phyloP scores from a whole-genome alignment of 2,888 invertebrate species.

The Tipula helvola region DNA sequence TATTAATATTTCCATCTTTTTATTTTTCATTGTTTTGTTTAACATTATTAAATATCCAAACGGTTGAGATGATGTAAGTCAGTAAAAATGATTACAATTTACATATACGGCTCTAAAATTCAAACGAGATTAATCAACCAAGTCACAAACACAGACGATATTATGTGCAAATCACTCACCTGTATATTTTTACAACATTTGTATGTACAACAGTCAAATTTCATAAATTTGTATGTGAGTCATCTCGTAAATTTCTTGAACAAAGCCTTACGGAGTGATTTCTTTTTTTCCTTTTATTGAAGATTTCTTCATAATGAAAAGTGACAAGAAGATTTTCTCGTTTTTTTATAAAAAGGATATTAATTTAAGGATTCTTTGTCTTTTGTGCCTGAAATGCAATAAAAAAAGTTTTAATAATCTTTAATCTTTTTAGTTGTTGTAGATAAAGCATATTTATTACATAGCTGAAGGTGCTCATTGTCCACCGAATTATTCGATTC shows the following conservation, averaged over 20 bases:
- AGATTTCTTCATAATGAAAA: background rate
- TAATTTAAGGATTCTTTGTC: background rate
- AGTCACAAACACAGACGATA: background rate
- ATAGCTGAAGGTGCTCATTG: background rate
- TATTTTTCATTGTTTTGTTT: background rate
- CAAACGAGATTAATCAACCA: background rate
- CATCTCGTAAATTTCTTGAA: background rate
- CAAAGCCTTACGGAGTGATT: background rate
- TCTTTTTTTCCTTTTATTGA: background rate
- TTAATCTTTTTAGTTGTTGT: background rate
- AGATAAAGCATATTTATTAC: background rate
- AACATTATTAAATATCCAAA: background rate
- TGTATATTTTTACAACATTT: background rate
- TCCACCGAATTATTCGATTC: too few relatives aligned
- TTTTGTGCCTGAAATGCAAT: background rate
- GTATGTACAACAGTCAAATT: background rate
- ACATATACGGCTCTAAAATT: background rate
- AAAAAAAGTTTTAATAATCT: background rate
- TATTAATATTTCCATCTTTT: background rate
- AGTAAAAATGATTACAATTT: background rate
- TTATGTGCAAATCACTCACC: slow-evolving; percentile 4
- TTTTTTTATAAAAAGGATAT: background rate
- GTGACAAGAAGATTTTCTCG: background rate
- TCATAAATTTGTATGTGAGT: background rate
- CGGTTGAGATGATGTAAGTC: background rate